Evolutionary conservation across 2,888 invertebrate species (phyloP).

Genomic region (Pterostichus niger): DNA sequence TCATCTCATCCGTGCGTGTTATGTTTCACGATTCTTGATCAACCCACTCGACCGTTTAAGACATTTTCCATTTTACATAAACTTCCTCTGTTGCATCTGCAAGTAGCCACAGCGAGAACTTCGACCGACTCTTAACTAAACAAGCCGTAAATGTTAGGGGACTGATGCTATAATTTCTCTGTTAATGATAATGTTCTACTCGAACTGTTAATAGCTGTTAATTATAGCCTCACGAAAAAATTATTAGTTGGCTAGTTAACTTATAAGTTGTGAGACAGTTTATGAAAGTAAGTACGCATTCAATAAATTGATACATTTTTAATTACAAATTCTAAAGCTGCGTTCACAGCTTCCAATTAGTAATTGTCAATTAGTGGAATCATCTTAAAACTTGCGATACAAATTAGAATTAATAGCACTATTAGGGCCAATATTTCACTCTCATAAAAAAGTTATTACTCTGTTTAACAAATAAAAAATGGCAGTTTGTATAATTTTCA

Average conservation of each 20-base stretch:
- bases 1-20: constrained; percentile 31
- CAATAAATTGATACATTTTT: background rate
- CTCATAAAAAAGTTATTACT: too few species aligned
- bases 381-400: background rate
- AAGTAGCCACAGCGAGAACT: constrained; percentile 13
- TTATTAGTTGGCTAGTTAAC: constrained; percentile 24
- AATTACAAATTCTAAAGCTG: background rate
- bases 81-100: constrained; percentile 39
- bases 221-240: constrained; percentile 19
- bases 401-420: too few species aligned
- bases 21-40: constrained; percentile 38
- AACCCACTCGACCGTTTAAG: constrained; percentile 28
- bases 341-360: background rate
- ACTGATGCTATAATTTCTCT: constrained; percentile 27
- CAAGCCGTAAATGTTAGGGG: background rate
- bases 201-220: constrained; percentile 36
- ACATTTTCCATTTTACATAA: constrained; percentile 50
- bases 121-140: background rate
- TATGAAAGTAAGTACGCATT: background rate
- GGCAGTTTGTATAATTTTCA: too few species aligned
- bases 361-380: background rate
- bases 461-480: too few species aligned
- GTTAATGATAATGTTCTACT: constrained; percentile 6
- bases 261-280: background rate
- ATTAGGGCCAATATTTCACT: too few species aligned